Conservation (phyloP, 2,888 invertebrate genomes). For the Ryuthela nishihirai region DNA sequence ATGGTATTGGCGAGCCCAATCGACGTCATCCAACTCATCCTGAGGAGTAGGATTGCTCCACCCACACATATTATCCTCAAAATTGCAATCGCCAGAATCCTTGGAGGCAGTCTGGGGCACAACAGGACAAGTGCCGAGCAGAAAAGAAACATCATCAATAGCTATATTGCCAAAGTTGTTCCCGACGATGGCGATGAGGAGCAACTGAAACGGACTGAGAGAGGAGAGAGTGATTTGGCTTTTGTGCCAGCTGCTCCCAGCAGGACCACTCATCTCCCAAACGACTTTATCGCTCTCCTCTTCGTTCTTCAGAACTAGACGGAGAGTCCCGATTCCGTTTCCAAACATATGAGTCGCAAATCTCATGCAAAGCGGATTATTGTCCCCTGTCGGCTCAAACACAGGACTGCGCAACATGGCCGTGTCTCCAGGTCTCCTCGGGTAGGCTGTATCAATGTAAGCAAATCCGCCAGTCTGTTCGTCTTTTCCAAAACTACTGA, state of each 20-base stretch:
- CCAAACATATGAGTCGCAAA: constrained; percentile 61
- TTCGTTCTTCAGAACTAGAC: constrained; percentile 51
- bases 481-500: constrained; percentile 43
- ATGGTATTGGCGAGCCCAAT: constrained; percentile 43
- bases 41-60: constrained; percentile 53
- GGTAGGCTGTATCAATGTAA: constrained; percentile 57
- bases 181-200: constrained; percentile 30
- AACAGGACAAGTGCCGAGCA: constrained; percentile 56
- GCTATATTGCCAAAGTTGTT: constrained; percentile 56
- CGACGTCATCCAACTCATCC: constrained; percentile 42
- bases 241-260: constrained; percentile 59
- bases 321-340: constrained; percentile 56
- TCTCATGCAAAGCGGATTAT: constrained; percentile 55
- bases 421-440: constrained; percentile 56
- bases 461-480: constrained; percentile 55
- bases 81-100: constrained; percentile 56
- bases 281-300: constrained; percentile 52
- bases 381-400: constrained; percentile 54
- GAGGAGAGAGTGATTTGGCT: constrained; percentile 59
- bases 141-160: constrained; percentile 58
- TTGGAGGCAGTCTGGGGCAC: constrained; percentile 33
- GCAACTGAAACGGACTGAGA: constrained; percentile 52
- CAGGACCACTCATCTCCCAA: constrained; percentile 57
- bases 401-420: constrained; percentile 57
- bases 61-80: constrained; percentile 59